These are phyloP conservation scores for Caenorhabditis sp. DNA, from an alignment of 2,888 invertebrate genomes.

Conservation along the genomic window DNA sequence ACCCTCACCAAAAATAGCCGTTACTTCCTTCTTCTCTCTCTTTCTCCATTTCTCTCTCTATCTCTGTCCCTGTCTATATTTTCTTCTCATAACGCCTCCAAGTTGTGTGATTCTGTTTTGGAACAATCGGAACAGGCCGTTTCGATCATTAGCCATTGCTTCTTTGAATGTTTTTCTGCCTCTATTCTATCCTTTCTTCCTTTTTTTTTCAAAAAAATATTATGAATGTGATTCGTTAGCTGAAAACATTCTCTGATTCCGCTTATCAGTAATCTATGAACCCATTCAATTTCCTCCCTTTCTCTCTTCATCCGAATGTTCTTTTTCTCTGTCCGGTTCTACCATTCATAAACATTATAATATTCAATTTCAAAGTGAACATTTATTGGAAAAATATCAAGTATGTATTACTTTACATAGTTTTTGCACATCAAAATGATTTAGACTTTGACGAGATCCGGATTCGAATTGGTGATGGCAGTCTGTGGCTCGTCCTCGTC, in stretches of 20 bases:
- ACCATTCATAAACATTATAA: not conserved
- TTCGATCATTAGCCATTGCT: not conserved
- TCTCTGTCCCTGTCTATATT: too few species aligned
- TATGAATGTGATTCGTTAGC: conserved; percentile 49
- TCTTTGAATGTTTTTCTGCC: not conserved
- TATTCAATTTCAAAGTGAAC: conserved; percentile 6
- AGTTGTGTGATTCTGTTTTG: too few species aligned
- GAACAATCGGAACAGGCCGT: too few species aligned
- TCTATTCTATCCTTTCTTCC: conserved; percentile 3
- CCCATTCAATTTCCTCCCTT: conserved; percentile 33
- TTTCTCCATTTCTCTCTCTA: too few species aligned
- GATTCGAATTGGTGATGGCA: conserved; percentile 27
- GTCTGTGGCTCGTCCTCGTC: conserved; percentile 48
- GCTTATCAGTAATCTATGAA: conserved; percentile 24
- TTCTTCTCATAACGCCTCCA: too few species aligned
- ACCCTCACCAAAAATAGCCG: too few species aligned
- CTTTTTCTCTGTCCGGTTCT: conserved; percentile 22
- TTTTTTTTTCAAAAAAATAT: conserved; percentile 36
- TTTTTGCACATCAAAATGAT: conserved; percentile 4
- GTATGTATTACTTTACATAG: conserved; percentile 1
- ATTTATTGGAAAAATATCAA: too few species aligned
- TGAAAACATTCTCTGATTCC: conserved; percentile 14
- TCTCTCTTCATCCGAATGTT: not conserved
- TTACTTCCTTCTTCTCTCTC: too few species aligned
- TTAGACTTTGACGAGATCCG: conserved; percentile 49